These are phyloP conservation scores for Telenomus remus DNA, from an alignment of 1,140 invertebrate species.

Conservation along the genomic window DNA sequence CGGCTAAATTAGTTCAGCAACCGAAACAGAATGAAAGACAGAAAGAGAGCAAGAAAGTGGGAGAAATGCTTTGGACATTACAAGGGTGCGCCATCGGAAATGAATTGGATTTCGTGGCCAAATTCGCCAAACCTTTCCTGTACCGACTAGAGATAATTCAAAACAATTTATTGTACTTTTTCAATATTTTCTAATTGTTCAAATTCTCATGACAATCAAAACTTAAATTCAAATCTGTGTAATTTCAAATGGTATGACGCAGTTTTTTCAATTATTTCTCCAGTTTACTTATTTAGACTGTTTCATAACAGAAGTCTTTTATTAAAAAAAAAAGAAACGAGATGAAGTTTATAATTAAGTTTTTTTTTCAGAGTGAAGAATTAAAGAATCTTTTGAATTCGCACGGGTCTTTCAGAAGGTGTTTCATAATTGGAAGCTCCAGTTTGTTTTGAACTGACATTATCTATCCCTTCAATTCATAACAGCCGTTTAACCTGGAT, in stretches of 20 bases:
- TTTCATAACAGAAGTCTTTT: no score
- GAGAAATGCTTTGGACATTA: conserved; percentile 40
- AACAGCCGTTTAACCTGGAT: neutral
- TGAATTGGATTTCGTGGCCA: conserved; percentile 19
- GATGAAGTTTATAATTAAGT: no score
- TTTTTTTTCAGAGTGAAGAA: no score
- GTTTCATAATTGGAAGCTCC: neutral
- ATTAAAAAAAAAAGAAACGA: no score
- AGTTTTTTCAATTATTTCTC: no score
- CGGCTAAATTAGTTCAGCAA: conserved; percentile 10
- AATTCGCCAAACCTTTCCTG: conserved; percentile 18
- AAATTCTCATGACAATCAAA: no score
- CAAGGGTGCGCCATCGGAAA: conserved; percentile 8
- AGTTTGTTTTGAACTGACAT: neutral
- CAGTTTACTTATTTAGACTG: no score
- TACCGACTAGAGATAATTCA: conserved; percentile 37
- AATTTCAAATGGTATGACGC: no score
- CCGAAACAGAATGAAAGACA: conserved; percentile 33
- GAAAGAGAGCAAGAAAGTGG: conserved; percentile 38
- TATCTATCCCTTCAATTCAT: neutral
- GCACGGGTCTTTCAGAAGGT: neutral
- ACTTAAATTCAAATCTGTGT: no score
- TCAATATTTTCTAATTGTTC: no score
- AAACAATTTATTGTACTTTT: no score
- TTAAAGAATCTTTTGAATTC: no score